These are phyloP conservation scores for Zapus hudsonius DNA, from an alignment of 2,113 vertebrate species.

Conservation along the genomic window DNA sequence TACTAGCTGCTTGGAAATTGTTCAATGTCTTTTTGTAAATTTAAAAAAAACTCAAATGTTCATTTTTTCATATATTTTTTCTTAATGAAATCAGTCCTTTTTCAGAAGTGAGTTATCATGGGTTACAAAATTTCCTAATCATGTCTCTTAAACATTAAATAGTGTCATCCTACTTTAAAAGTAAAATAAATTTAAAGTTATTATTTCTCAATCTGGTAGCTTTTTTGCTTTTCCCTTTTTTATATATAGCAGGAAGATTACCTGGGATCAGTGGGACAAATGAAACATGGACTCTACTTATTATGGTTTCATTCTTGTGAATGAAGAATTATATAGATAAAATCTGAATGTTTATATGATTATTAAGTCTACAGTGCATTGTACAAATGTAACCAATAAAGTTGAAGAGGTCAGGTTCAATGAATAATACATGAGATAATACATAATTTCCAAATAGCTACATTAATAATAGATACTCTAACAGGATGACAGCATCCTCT, in stretches of 20 bases:
- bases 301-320: constrained; percentile 28
- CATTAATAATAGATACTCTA: constrained; percentile 26
- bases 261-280: neutral
- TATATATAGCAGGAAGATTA: neutral
- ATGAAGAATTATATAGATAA: neutral
- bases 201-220: neutral
- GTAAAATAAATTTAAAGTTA: constrained; percentile 39
- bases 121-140: constrained; percentile 13
- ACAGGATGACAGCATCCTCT: neutral
- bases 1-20: neutral
- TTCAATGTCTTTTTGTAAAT: constrained; percentile 15
- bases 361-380: constrained; percentile 22
- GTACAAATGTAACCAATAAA: neutral
- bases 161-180: neutral
- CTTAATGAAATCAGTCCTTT: constrained; percentile 41
- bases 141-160: neutral
- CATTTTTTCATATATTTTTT: constrained; percentile 29
- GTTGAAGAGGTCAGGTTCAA: neutral
- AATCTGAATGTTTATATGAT: constrained; percentile 33
- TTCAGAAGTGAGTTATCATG: neutral
- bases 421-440: neutral
- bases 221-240: neutral
- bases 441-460: constrained; percentile 26
- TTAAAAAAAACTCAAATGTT: constrained; percentile 2
- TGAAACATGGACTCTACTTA: neutral